phyloP scores from a whole-genome alignment of 2,888 invertebrate genomes.

The Limnephilus marmoratus region DNA sequence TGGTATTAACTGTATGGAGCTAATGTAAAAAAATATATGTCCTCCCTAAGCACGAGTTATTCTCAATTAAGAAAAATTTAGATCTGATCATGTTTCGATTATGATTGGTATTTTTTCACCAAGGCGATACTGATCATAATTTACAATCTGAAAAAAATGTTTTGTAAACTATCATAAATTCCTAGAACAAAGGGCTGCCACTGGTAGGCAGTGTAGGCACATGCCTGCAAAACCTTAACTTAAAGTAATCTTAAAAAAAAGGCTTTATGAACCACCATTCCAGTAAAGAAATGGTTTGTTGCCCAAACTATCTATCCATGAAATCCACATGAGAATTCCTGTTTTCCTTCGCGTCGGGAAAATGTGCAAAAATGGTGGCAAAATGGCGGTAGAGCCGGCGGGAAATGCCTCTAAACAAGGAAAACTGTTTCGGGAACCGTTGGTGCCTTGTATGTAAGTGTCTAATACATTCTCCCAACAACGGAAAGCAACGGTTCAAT shows the following conservation, averaged over 20 bases:
- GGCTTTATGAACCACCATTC: conserved; percentile 2
- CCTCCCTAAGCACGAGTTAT: too few species aligned
- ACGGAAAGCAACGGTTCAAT: conserved; percentile 71
- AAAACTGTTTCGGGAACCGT: conserved; percentile 19
- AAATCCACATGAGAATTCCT: conserved; percentile 24
- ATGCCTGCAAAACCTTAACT: not conserved
- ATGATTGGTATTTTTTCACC: not conserved
- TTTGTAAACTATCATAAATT: not conserved
- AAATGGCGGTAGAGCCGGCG: not conserved
- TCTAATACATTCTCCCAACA: conserved; percentile 76
- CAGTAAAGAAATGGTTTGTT: not conserved
- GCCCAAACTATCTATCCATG: conserved; percentile 7
- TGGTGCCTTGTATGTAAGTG: conserved; percentile 69
- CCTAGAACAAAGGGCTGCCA: not conserved
- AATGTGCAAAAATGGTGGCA: conserved; percentile 13
- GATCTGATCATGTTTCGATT: too few species aligned
- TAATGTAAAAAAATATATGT: too few species aligned
- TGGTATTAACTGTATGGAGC: too few species aligned
- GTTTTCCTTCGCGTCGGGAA: not conserved
- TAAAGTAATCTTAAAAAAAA: not conserved
- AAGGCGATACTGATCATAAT: not conserved
- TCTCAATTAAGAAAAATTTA: too few species aligned
- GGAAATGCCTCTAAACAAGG: conserved; percentile 2
- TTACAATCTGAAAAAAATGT: not conserved
- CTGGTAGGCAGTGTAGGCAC: not conserved